A percentile compares a stretch with the other conserved stretches of the same genome.
These are phyloP conservation scores for Ormyrus pomaceus DNA, from an alignment of 2,888 invertebrate genomes.

Conservation along the genomic window DNA sequence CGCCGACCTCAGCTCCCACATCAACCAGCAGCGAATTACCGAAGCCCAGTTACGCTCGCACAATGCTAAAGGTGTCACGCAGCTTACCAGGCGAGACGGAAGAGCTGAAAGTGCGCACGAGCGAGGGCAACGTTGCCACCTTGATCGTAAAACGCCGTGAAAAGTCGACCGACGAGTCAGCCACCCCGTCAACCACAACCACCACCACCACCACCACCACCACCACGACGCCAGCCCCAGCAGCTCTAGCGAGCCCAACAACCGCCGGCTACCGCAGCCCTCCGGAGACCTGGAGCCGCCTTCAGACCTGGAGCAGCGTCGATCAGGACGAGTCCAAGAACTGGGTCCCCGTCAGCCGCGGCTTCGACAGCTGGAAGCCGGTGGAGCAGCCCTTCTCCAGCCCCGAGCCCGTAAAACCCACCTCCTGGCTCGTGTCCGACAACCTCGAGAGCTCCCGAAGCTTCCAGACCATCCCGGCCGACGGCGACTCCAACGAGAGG, in stretches of 20 bases:
- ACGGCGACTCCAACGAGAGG: slow-evolving; percentile 32
- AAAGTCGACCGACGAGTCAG: slow-evolving; percentile 63
- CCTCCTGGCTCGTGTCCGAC: slow-evolving; percentile 27
- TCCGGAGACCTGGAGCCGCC: slow-evolving; percentile 27
- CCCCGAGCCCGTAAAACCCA: slow-evolving; percentile 14
- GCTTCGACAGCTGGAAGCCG: slow-evolving; percentile 75
- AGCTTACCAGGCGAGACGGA: slow-evolving; percentile 87
- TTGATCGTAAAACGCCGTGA: slow-evolving; percentile 85
- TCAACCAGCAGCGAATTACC: slow-evolving; percentile 63
- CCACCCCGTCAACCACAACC: not conserved
- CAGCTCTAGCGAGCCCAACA: not conserved
- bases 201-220: not conserved
- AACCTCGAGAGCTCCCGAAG: slow-evolving; percentile 5
- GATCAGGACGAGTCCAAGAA: slow-evolving; percentile 63
- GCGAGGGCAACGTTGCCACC: slow-evolving; percentile 86
- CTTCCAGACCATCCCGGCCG: slow-evolving; percentile 31
- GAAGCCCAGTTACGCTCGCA: slow-evolving; percentile 81
- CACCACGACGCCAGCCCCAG: not conserved
- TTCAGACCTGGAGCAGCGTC: slow-evolving; percentile 39
- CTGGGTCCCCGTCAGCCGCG: slow-evolving; percentile 68
- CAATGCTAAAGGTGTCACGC: slow-evolving; percentile 86
- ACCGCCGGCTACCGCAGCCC: slow-evolving; percentile 36
- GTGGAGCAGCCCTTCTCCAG: slow-evolving; percentile 65
- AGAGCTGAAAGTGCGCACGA: slow-evolving; percentile 86
- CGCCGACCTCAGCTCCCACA: slow-evolving; percentile 15